A percentile compares a stretch with the other conserved stretches of the same genome.
Conservation (phyloP, 2,888 invertebrate genomes). For the Plusia festucae region DNA sequence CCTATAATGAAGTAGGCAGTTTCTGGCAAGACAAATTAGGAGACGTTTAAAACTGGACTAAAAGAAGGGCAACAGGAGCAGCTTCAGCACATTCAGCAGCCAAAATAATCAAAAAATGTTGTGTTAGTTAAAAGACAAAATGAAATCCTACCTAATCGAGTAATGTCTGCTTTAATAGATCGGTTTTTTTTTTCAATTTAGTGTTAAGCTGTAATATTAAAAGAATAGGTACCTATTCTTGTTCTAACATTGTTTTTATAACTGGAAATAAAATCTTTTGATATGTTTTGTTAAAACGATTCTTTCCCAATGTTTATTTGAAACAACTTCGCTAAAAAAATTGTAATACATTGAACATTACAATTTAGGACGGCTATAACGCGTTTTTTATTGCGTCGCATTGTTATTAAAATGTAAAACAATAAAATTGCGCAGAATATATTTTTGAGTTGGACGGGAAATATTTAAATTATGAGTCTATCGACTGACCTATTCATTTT, state of each 20-base stretch:
- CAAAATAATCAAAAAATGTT: not conserved
- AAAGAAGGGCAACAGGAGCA: not conserved
- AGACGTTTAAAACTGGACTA: constrained; percentile 11
- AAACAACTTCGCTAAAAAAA: constrained; percentile 22
- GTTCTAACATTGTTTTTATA: constrained; percentile 6
- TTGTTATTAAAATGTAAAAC: constrained; percentile 24
- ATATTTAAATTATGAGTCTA: constrained; percentile 29
- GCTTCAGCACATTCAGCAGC: not conserved
- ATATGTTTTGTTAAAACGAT: constrained; percentile 30
- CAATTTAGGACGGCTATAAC: constrained; percentile 14
- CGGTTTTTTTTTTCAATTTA: constrained; percentile 5
- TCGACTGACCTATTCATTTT: constrained; percentile 26
- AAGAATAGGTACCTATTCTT: too few species aligned
- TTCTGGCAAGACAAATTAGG: constrained; percentile 69
- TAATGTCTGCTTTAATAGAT: not conserved
- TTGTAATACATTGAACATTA: constrained; percentile 13
- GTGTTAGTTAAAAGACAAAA: not conserved
- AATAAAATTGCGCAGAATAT: constrained; percentile 7
- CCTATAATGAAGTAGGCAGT: constrained; percentile 74
- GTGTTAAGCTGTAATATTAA: too few species aligned
- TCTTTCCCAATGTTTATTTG: constrained; percentile 29
- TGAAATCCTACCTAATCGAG: not conserved
- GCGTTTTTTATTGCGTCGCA: constrained; percentile 27
- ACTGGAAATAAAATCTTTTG: constrained; percentile 37
- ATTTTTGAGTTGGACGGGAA: constrained; percentile 17